Evolutionary conservation across 1,140 invertebrate species (phyloP), one percentile per base, ranked within the genome.

Genomic region (Rhizoglyphus robini): DNA sequence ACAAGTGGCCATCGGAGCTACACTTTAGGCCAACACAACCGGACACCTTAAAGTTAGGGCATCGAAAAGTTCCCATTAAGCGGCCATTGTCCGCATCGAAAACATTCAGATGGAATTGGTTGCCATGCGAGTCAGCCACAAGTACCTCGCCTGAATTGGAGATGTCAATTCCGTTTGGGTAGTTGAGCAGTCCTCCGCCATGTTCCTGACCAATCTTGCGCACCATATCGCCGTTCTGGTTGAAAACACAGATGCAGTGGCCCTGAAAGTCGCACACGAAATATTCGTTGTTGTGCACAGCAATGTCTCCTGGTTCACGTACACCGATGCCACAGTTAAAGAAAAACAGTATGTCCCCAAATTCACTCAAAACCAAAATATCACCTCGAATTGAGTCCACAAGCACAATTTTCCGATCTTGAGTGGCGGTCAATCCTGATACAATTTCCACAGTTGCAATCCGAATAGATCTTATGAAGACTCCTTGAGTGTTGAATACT

Each of bases 261-360:
- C 90, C 91, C 78, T 96, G 96, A 75, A 95, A 96, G 76, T 96
- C 93, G 75, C 92, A 96, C 25, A 96, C 88, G 79, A 90, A 96
- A 78, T 89, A 95, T 76, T 94, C 88, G 72, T 90, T 88, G 67
- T 88, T 87, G 76, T 79, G 76, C 69, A 96, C 88, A 67, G 90
- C 90, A 73, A 96, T 92, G 77, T 96, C 93, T 57, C 90, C 93
- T 13, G 93, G 91, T 76, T 96, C 93, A 67, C 88, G 81, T 90
- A 96, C 95, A 74, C 90, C 89, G 75, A 91, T 88, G 74, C 88
- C 91, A 77, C 91, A 95, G 76, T 96, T 90, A 75, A 96, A 95
- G 90, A 91, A 96, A 71, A 85, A 84, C 54, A 92, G 77, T 61
- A 96, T 78, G 68, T 92, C 88, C 11, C 91, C 92, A 71, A 83